Percentiles rank a stretch among this genome's conserved stretches.
Conservation (phyloP, 1,140 invertebrate genomes). For the Drosophila ogumai region DNA sequence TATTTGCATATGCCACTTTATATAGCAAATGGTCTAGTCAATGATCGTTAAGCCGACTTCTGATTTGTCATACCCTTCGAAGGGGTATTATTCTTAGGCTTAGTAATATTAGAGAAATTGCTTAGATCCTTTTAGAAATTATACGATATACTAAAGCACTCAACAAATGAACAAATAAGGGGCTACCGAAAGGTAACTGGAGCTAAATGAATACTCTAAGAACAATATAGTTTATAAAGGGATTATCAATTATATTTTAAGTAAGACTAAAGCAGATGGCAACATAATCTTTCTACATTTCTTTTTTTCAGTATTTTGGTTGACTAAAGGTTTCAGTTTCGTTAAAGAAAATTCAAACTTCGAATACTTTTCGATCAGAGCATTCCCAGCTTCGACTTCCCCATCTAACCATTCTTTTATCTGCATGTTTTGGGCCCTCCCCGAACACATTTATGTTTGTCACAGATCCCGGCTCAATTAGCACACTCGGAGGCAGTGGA, state of each 20-base stretch:
- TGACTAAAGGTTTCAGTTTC: background rate
- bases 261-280: too few species aligned
- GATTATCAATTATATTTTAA: too few species aligned
- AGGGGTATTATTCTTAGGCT: background rate
- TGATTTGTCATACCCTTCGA: slow-evolving; percentile 39
- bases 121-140: background rate
- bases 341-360: background rate
- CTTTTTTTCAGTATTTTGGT: background rate
- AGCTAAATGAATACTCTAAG: background rate
- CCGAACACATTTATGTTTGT: slow-evolving; percentile 67
- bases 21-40: slow-evolving; percentile 74
- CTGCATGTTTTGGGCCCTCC: slow-evolving; percentile 25
- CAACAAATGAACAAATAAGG: too few species aligned
- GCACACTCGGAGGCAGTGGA: slow-evolving; percentile 50
- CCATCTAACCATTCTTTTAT: background rate
- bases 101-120: background rate
- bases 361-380: background rate
- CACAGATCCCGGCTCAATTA: slow-evolving; percentile 71
- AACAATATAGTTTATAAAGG: too few species aligned
- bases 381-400: background rate
- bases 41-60: slow-evolving; percentile 79
- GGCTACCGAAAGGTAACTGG: background rate
- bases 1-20: slow-evolving; percentile 80
- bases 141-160: background rate
- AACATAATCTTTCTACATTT: background rate